phyloP scores from a whole-genome alignment of 2,888 invertebrate genomes.

The Cataglyphis livida region DNA sequence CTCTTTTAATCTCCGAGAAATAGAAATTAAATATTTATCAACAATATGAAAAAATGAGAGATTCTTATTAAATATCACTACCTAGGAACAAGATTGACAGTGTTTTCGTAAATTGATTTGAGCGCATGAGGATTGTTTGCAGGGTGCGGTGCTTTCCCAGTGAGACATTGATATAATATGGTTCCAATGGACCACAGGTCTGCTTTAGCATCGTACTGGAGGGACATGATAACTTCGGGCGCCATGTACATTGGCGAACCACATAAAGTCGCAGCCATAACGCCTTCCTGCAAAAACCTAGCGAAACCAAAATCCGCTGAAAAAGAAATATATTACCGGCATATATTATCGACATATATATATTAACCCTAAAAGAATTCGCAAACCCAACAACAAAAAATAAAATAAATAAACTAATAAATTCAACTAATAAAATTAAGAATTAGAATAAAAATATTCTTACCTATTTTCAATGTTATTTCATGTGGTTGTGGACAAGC shows the following conservation, averaged over 20 bases:
- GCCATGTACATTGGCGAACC: constrained; percentile 99
- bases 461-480: constrained; percentile 98
- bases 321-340: constrained; percentile 65
- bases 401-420: background rate
- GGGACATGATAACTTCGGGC: constrained; percentile 99
- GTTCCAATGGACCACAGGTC: constrained; percentile 99
- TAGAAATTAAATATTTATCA: constrained; percentile 6
- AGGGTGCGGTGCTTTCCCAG: constrained; percentile 99
- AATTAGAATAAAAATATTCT: constrained; percentile 69
- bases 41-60: background rate
- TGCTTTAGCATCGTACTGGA: constrained; percentile 99
- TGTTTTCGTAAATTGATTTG: constrained; percentile 98
- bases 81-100: constrained; percentile 95
- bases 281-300: constrained; percentile 98
- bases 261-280: constrained; percentile 99
- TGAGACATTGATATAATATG: constrained; percentile 99
- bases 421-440: background rate
- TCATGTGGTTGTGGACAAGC: constrained; percentile 91
- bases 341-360: background rate
- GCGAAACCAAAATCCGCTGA: constrained; percentile 99
- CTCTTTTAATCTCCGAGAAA: background rate
- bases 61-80: constrained; percentile 81
- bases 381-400: background rate
- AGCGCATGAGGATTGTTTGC: constrained; percentile 99
- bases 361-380: background rate